Conservation (phyloP, 2,797 vertebrate genomes). For the Sphenopsis melanotis region DNA sequence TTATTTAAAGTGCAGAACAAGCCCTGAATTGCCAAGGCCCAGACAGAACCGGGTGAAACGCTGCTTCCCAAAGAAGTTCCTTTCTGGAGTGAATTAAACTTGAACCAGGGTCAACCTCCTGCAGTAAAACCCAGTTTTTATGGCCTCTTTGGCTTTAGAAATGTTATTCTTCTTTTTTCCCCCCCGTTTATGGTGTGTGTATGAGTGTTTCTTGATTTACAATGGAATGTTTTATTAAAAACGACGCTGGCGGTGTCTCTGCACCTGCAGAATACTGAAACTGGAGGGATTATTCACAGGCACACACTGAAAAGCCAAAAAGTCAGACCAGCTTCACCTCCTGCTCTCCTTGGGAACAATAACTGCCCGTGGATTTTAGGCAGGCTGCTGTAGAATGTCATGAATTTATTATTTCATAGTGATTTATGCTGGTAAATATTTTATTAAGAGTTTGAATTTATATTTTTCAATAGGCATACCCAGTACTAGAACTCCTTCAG, state of each 20-base stretch:
- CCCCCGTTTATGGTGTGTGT: accelerated
- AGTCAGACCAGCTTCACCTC: neutral
- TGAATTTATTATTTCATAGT: neutral
- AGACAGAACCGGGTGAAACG: accelerated
- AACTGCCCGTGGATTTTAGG: accelerated
- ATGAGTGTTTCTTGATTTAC: neutral
- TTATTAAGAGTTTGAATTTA: neutral
- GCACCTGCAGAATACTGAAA: neutral
- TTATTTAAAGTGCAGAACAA: neutral
- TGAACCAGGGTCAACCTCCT: neutral
- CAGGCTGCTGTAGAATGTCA: neutral
- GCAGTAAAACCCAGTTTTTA: neutral
- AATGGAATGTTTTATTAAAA: neutral
- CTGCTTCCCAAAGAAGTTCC: neutral
- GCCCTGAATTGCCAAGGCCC: neutral
- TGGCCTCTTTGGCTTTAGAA: neutral
- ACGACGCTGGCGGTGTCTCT: neutral
- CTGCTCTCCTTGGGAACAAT: neutral
- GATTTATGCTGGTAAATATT: neutral
- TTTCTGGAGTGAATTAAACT: neutral
- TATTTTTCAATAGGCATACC: neutral
- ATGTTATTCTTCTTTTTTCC: neutral
- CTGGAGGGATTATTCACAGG: neutral
- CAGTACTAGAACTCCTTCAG: neutral
- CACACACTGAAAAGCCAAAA: neutral